These are phyloP conservation scores for Metaphire vulgaris DNA, from an alignment of 1,140 invertebrate genomes.

Conservation along the genomic window DNA sequence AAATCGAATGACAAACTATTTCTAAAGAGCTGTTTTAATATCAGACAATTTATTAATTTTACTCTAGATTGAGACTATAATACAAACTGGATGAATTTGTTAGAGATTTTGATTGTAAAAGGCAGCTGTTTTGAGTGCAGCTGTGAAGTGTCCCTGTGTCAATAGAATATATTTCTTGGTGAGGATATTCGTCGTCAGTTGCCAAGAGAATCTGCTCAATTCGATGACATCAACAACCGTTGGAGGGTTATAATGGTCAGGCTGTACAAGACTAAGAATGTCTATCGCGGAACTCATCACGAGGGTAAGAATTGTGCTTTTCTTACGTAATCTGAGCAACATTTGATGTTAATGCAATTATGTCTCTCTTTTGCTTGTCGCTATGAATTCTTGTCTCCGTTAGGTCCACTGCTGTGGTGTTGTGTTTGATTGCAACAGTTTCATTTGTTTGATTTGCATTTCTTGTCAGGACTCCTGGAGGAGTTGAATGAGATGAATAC, in stretches of 20 bases:
- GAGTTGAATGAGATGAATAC: constrained; percentile 50
- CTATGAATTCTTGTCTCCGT: too few species aligned
- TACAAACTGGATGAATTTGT: not conserved
- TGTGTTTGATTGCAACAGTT: too few species aligned
- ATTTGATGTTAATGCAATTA: not conserved
- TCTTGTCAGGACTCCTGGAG: constrained; percentile 44
- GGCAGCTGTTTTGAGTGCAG: not conserved
- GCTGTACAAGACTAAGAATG: constrained; percentile 48
- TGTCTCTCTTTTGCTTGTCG: too few species aligned
- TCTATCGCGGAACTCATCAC: constrained; percentile 46
- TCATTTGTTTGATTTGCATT: too few species aligned
- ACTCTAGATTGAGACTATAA: constrained; percentile 1
- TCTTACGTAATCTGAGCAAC: not conserved
- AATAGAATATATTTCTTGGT: constrained; percentile 52
- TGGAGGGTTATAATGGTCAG: constrained; percentile 51
- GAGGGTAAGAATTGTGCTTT: constrained; percentile 37
- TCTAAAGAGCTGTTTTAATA: too few species aligned
- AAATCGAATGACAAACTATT: too few species aligned
- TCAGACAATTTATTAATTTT: constrained; percentile 30
- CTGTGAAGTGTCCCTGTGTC: constrained; percentile 12
- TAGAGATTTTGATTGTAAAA: not conserved
- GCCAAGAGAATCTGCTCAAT: constrained; percentile 50
- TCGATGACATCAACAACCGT: constrained; percentile 50
- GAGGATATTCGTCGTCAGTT: constrained; percentile 53
- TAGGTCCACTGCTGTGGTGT: too few species aligned